Conservation (phyloP, 2,797 vertebrate genomes). For the Acestrorhynchus altus region DNA sequence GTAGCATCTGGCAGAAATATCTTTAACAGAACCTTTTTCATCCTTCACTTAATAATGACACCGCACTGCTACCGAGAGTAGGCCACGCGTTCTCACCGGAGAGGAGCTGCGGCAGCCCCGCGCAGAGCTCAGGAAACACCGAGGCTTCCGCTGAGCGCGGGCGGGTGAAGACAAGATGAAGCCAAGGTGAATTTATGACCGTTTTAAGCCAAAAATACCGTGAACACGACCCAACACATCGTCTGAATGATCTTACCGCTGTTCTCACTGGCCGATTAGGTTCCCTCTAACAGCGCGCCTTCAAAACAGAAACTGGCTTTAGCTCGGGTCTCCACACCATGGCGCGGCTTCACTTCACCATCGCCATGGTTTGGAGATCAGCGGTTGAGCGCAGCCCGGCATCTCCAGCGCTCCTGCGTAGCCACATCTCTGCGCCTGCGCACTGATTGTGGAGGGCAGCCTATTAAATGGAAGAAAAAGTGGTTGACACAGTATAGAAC, state of each 20-base stretch:
- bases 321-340: neutral
- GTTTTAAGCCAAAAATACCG: neutral
- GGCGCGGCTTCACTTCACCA: no score
- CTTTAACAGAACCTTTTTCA: neutral
- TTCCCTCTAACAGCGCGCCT: neutral
- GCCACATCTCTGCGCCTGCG: constrained; percentile 13
- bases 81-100: neutral
- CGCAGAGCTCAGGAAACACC: constrained; percentile 11
- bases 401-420: neutral
- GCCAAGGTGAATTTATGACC: neutral
- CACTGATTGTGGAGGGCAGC: neutral
- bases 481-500: no score
- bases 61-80: neutral
- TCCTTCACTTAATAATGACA: neutral
- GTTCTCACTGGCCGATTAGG: neutral
- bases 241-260: neutral
- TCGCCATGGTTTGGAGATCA: neutral
- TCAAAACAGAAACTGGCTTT: neutral
- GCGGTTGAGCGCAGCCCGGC: neutral
- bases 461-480: no score
- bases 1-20: neutral
- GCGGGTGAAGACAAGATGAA: no score
- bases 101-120: neutral
- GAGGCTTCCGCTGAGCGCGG: neutral
- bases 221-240: neutral